Percentiles rank a stretch among this genome's conserved stretches.
phyloP scores from a whole-genome alignment of 2,113 vertebrate genomes.

The Peromyscus leucopus region DNA sequence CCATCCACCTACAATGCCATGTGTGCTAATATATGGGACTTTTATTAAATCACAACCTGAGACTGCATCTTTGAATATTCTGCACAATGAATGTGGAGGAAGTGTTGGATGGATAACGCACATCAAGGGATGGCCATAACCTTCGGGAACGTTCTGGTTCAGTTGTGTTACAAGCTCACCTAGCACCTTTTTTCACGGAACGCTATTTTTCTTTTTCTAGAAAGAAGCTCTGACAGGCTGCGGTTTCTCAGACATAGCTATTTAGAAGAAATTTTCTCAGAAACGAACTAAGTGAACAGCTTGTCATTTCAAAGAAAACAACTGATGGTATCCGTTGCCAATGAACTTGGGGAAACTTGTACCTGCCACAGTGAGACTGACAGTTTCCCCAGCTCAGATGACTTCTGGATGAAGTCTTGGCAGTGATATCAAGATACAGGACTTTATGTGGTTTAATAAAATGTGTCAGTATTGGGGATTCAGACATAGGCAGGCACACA shows the following conservation, averaged over 20 bases:
- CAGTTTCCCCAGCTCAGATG: background rate
- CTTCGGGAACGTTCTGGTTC: background rate
- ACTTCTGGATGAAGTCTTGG: background rate
- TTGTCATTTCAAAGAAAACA: constrained; percentile 37
- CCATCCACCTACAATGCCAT: background rate
- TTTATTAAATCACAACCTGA: background rate
- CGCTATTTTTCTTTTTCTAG: background rate
- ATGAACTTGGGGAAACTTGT: background rate
- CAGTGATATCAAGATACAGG: background rate
- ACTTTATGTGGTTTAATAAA: background rate
- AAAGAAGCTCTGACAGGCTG: background rate
- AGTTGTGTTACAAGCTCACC: background rate
- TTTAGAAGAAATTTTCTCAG: constrained; percentile 4
- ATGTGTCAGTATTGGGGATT: constrained; percentile 1
- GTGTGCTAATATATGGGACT: background rate
- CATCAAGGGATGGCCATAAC: background rate
- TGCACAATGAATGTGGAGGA: background rate
- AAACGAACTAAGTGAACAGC: background rate
- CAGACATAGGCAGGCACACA: background rate
- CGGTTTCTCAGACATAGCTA: background rate
- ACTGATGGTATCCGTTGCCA: background rate
- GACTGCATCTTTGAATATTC: background rate
- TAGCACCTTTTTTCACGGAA: background rate
- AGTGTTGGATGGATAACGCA: background rate
- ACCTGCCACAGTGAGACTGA: background rate